Evolutionary conservation across 2,797 vertebrate genomes (phyloP), one percentile per base, ranked within the genome.

Genomic region (Falco concolor): DNA sequence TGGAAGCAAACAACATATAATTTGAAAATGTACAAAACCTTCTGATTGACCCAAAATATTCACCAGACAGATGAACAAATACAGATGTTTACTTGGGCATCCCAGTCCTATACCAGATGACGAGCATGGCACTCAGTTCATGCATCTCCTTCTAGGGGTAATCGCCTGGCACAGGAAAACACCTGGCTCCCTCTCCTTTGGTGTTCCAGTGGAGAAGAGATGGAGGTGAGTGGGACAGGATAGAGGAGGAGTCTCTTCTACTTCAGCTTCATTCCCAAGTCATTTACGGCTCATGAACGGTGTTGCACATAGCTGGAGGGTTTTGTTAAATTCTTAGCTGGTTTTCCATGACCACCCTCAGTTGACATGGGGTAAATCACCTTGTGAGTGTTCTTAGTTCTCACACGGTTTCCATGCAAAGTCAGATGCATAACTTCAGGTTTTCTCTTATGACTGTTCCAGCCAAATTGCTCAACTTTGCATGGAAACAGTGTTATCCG

Each of bases 341-440:
- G 32, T 13, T 80, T 92, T 30, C 44, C 22, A 32, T 3, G 1
- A 27, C 27, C 14, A 18, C 16, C 9, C 18, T 74, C 69, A 78
- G 57, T 65, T 82, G 60, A 56, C 24, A 9, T 0, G 3, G 36
- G 59, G 13, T 3, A 47, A 84, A 87, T 15, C 4, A 0, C 34
- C 54, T 32, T 9, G 18, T n/a, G 57, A 57, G 16, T 1, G 13
- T 42, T 49, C 40, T 63, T 22, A 68, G 36, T 32, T 40, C 54
- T 89, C 45, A 10, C 53, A 60, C 8, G 0, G 2, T 30, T 75
- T 49, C 57, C 32, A 28, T 38, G 30, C 49, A 57, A 72, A 86
- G 21, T 28, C 49, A 34, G 49, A 45, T 10, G 13, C 0, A 0
- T 9, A 44, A 20, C 7, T 60, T 61, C 34, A n/a, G 5, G 22